phyloP scores from a whole-genome alignment of 2,113 vertebrate genomes.

The Phasianus colchicus region DNA sequence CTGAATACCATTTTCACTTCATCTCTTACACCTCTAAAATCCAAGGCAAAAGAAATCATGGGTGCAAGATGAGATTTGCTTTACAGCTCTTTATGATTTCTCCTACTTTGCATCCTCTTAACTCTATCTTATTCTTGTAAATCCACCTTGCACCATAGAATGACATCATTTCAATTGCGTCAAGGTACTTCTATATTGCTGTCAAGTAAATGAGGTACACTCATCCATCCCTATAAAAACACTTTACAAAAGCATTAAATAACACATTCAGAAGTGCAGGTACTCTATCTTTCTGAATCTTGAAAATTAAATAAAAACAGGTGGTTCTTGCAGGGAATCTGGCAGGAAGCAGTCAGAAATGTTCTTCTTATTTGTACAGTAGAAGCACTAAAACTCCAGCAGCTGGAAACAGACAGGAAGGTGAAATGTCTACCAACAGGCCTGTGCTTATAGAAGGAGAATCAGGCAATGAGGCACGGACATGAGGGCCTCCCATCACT shows the following conservation, averaged over 20 bases:
- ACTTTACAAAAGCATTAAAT: neutral
- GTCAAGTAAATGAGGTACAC: neutral
- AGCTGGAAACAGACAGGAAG: neutral
- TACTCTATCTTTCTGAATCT: neutral
- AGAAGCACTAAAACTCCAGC: neutral
- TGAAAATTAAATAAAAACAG: neutral
- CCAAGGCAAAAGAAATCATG: neutral
- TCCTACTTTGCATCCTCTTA: neutral
- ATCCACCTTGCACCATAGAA: neutral
- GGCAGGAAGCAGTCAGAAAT: neutral
- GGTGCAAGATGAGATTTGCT: neutral
- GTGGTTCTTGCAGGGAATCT: neutral
- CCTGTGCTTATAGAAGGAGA: neutral
- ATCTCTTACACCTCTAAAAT: fast-evolving
- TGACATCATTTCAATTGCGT: neutral
- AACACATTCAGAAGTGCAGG: neutral
- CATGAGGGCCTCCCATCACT: neutral
- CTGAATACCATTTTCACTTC: neutral
- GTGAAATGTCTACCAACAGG: neutral
- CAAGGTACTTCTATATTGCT: neutral
- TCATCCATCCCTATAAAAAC: neutral
- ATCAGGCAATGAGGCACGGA: neutral
- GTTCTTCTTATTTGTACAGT: neutral
- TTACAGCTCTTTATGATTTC: neutral
- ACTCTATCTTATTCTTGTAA: neutral